Base-by-base conservation (phyloP, 2,797 vertebrate species). In the Sciurus vulgaris region DNA sequence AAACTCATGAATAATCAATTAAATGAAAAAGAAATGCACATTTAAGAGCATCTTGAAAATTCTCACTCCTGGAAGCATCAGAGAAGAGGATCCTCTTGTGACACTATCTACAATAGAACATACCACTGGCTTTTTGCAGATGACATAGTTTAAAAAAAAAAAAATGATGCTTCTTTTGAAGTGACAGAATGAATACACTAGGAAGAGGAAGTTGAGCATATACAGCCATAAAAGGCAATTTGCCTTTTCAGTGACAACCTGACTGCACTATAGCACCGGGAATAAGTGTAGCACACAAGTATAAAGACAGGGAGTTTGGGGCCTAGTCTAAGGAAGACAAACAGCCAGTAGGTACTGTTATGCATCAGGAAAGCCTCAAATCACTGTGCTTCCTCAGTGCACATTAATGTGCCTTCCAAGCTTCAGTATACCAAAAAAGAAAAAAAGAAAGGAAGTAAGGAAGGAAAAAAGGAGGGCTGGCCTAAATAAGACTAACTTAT, bases 1-100 rank as follows among this genome's bases (percentile, higher is more conserved):
- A 79, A 92, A 96, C 65, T 97, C 93, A 89, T 94, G 94, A 97
- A 97, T 96, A 94, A 93, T 97, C 96, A 94, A 91, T 90, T 94
- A 78, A 79, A 94, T 49, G 47, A 91, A 86, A 95, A 93, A 83
- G 61, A 91, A 94, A 61, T 56, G 20, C 26, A 88, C 24, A 7
- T 41, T 91, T 79, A 77, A 92, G 35, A 94, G 70, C 74, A 79
- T 91, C 91, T 85, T 78, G 81, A 85, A 95, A 86, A 74, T 90
- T 4, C 67, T 28, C 59, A 24, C 54, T 92, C 70, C 51, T 49
- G 28, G 49, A 74, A 84, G 69, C 38, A 30, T 51, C 76, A 14
- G 69, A 74, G 59, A 47, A 49, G 28, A 38, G 73, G 47, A 41
- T 30, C 33, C 49, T 67, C 69, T 73, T 3, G 26, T 89, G 90